Evolutionary conservation across 2,113 vertebrate species (phyloP), one percentile per base, ranked within the genome.

Genomic region (Amia ocellicauda): DNA sequence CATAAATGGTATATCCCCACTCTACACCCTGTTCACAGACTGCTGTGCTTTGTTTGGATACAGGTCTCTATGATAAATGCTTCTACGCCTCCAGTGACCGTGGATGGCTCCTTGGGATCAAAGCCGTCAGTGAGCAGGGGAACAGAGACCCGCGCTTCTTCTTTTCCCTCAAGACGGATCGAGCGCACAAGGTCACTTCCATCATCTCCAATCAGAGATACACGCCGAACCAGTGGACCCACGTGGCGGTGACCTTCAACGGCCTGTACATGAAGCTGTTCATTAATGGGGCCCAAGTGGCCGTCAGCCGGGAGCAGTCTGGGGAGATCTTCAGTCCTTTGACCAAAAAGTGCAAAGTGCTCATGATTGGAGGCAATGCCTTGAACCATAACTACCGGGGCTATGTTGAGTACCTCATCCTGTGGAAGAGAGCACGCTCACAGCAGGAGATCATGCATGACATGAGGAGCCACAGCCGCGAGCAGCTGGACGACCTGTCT

Each of bases 41-140:
- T 83, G 82, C 88, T 80, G 81, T 74, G 77, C 73, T 36, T 79
- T 76, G 1, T 88, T 86, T 78, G 79, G 75, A 75, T 76, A 57
- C 83, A 99, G 97, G 96, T 73, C 86, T 98, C 14, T 98, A 97
- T 74, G 97, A 99, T 91, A 98, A 98, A 86, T 99, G 96, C 85
- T 97, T 96, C 89, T 98, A 97, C 70, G 93, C 92, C 78, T 95
- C 95, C 47, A 93, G 93, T 62, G 96, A 99, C 85, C 91, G 94
- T 74, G 97, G 97, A 79, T 99, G 97, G 97, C 86, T 94, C 72
- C 86, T 99, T 77, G 97, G 97, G 58, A 96, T 99, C 86, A 91
- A 93, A 85, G 91, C 94, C 55, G 70, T 94, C 76, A 93, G 93
- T 61, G 95, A 98, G 79, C 89, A 95, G 68, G 92, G 92, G 69